Evolutionary conservation across 2,888 invertebrate genomes (phyloP), one percentile per base, ranked within the genome.

Genomic region (Copidosoma aretas): DNA sequence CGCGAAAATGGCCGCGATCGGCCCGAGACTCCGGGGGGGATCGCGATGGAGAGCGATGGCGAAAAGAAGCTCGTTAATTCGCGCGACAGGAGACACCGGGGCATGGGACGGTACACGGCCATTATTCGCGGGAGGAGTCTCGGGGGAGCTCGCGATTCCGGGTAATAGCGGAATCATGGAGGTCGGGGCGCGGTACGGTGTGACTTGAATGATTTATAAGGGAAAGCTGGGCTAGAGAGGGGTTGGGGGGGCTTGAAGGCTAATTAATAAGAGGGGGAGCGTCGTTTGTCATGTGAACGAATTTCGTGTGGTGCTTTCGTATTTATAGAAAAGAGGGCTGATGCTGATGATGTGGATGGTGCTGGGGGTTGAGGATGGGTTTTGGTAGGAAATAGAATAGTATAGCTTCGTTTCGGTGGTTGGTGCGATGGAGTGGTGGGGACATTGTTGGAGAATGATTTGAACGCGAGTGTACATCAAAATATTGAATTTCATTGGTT

Each of bases 91-190:
- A 46, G 43, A 15, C 43, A 46, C 10, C 10, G 14, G 41, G 8
- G 41, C 41, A 8, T 41, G 41, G 14, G 65, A 59, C 66, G 66
- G 66, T n/a, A n/a, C 66, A 41, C 52, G 59, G 58, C 49, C 57
- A 65, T 63, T 70, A 66, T 66, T 70, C 66, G 59, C 21, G n/a
- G 52, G 53, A 21, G 22, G 5, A 53, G 25, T 56, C 64, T 64
- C 62, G 15, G 14, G 43, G 43, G 43, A 17, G 41, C 10, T 14
- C 8, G 41, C 10, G 41, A 46, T 46, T 19, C 49, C 49, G 64
- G 67, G 64, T 70, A 67, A 70, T 70, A 70, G 67, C 67, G 54
- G 64, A 70, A 70, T 70, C 70, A 67, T 67, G 67, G 70, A 67
- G 54, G 64, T 56, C 58, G 60, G 56, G 43, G 52, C 21, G 51